Percentiles rank a stretch among this genome's conserved stretches.
phyloP scores from a whole-genome alignment of 2,797 vertebrate genomes.

The Eutrigla gurnardus region DNA sequence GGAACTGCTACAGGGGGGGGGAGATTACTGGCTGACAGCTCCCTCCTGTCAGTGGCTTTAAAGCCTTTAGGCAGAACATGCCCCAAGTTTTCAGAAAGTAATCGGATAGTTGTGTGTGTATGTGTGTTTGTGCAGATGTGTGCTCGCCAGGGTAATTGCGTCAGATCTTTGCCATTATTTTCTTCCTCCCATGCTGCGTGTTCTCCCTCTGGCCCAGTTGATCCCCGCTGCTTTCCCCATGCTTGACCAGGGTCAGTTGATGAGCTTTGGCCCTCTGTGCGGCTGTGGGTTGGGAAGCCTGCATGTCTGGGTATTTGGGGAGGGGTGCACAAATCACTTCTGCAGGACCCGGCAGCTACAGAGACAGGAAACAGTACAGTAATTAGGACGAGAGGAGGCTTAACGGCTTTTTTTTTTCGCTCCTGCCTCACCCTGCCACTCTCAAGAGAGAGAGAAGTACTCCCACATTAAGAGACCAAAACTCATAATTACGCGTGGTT shows the following conservation, averaged over 20 bases:
- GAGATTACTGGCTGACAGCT: constrained; percentile 22
- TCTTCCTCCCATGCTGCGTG: constrained; percentile 34
- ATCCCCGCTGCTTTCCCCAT: constrained; percentile 46
- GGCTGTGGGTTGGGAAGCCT: constrained; percentile 33
- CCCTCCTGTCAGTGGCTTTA: constrained; percentile 6
- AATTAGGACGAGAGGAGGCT: constrained; percentile 70
- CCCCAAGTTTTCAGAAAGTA: constrained; percentile 1
- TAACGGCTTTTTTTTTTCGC: constrained; percentile 21
- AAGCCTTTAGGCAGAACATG: constrained; percentile 7
- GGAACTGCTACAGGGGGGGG: constrained; percentile 24
- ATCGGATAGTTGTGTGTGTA: constrained; percentile 25
- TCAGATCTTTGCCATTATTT: constrained; percentile 34
- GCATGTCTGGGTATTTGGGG: constrained; percentile 22
- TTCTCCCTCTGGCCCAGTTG: constrained; percentile 54
- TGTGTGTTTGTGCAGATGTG: constrained; percentile 47
- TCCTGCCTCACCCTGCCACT: constrained; percentile 4
- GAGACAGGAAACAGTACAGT: constrained; percentile 65
- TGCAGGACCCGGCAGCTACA: constrained; percentile 49
- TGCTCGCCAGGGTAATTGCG: constrained; percentile 16
- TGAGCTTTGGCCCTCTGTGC: constrained; percentile 66
- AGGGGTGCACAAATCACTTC: constrained; percentile 27
- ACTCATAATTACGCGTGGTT: constrained; percentile 66
- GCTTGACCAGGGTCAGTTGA: constrained; percentile 60
- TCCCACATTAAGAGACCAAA: constrained; percentile 63
- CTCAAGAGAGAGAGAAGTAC: constrained; percentile 56